Evolutionary conservation across 2,113 vertebrate genomes (phyloP).

Genomic region (Manacus vitellinus): DNA sequence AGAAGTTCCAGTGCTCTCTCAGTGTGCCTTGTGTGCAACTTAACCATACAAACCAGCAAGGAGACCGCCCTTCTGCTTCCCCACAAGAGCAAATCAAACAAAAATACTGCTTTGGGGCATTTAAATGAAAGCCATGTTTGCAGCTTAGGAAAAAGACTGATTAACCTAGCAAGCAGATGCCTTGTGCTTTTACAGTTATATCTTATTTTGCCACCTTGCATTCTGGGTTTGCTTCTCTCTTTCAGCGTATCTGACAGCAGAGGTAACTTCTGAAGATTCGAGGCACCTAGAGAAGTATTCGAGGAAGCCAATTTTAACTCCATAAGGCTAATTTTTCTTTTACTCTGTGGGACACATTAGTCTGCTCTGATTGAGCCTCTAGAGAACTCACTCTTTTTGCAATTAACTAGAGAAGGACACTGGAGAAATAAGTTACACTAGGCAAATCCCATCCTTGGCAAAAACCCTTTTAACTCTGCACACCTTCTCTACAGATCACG

Average conservation of each 20-base stretch:
- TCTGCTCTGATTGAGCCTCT: not conserved
- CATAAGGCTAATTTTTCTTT: not conserved
- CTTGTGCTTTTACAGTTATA: not conserved
- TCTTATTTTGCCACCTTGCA: not conserved
- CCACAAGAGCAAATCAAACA: not conserved
- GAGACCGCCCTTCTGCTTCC: not conserved
- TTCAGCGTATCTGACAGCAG: not conserved
- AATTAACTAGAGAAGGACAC: not conserved
- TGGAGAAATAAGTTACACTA: not conserved
- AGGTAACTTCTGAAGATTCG: not conserved
- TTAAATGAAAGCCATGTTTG: not conserved
- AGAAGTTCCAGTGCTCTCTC: not conserved
- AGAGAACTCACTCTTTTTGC: not conserved
- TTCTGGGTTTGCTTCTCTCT: not conserved
- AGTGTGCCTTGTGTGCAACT: not conserved
- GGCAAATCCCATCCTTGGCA: not conserved
- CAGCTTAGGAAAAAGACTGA: not conserved
- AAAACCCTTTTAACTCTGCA: slow-evolving; percentile 7
- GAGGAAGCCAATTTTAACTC: not conserved
- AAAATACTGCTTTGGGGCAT: not conserved
- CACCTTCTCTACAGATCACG: not conserved
- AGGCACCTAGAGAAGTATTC: not conserved
- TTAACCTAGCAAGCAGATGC: not conserved
- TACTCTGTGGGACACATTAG: not conserved
- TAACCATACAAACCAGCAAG: not conserved